Percentiles rank a stretch among this genome's conserved stretches.
phyloP scores from a whole-genome alignment of 2,113 vertebrate genomes.

The Monopterus albus region DNA sequence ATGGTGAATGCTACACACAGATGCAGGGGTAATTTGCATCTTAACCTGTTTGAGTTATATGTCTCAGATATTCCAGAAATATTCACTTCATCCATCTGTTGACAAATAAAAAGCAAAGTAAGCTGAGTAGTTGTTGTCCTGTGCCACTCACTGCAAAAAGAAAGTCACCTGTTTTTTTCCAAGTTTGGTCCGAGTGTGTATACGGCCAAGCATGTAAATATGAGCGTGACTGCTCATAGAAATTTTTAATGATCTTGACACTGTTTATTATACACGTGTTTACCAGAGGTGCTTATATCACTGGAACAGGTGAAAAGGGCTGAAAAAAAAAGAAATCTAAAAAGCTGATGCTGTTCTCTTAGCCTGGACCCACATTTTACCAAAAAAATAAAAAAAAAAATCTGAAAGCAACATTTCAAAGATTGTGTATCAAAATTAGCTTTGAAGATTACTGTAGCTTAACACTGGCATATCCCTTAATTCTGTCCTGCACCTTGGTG shows the following conservation, averaged over 20 bases:
- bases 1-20: conserved; percentile 56
- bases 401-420: conserved; percentile 10
- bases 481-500: conserved; percentile 38
- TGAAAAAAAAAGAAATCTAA: background rate
- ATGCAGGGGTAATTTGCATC: conserved; percentile 58
- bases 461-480: conserved; percentile 62
- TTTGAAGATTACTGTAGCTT: conserved; percentile 63
- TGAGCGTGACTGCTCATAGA: background rate
- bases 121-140: conserved; percentile 3
- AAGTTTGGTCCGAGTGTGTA: conserved; percentile 77
- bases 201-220: conserved; percentile 36
- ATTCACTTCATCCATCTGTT: conserved; percentile 7
- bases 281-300: background rate
- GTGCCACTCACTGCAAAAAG: background rate
- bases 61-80: conserved; percentile 22
- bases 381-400: conserved; percentile 2
- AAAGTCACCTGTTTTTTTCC: conserved; percentile 4
- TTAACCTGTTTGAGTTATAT: conserved; percentile 63
- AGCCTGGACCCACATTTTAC: conserved; percentile 20
- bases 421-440: conserved; percentile 34
- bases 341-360: conserved; percentile 7
- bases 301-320: conserved; percentile 1
- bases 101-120: conserved; percentile 2
- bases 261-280: background rate
- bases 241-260: conserved; percentile 3